Base-by-base conservation (phyloP, 2,113 vertebrate genomes). In the Psittacara wagleri region DNA sequence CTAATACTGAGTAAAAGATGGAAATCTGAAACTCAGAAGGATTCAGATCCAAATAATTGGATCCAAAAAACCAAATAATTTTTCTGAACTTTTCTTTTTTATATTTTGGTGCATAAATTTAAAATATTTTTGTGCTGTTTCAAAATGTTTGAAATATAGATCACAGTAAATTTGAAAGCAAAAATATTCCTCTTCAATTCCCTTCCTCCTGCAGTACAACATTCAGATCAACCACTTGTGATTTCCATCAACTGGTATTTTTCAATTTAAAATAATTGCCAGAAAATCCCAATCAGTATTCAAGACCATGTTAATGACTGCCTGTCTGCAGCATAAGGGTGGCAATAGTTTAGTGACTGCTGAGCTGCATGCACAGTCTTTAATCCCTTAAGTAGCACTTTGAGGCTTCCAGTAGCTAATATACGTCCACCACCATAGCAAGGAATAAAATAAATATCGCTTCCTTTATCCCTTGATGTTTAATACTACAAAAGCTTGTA, bases 371-470 rank as follows among this genome's bases (percentile, higher is more conserved):
- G 35, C 75, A 37, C 52, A 69, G 74, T 92, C 84, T 94, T 28
- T 87, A 91, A 94, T 96, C 81, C 77, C 86, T 84, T 92, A 92
- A 95, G 91, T 76, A 83, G 77, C 57, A 62, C 66, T 96, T 69
- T 93, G 92, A 82, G 94, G 62, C 83, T 94, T 92, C 54, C 69
- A 93, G 74, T 61, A 93, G 74, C 66, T 90, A 84, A 95, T 93
- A 62, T 73, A 84, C 25, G 66, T 76, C 83, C 80, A 88, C 77
- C 41, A 49, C 44, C 62, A 69, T 4, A 54, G 44, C 77, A 92
- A 91, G 62, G 73, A 94, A 82, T 82, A 84, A 88, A 96, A 96
- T 81, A 3, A 82, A 84, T 88, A 94, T 78, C 35, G 25, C 44
- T 62, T 89, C 57, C 25, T 82, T 86, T 33, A 75, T 72, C 57